Conservation (phyloP, 2,797 vertebrate species). For the Pipistrellus nathusii region DNA sequence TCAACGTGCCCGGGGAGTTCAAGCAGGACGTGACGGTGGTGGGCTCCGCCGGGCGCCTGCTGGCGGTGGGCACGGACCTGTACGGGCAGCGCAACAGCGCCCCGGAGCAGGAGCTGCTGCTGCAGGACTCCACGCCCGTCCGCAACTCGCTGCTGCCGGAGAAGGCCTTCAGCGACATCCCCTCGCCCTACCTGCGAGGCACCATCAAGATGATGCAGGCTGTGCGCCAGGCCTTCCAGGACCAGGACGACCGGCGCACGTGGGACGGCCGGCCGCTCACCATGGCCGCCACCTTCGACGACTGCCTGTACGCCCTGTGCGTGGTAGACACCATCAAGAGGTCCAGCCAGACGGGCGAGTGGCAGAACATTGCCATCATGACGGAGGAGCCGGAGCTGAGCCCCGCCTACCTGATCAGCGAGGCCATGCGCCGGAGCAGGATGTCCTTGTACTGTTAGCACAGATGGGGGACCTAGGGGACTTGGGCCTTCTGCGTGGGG, state of each 20-base stretch:
- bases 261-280: conserved; percentile 98
- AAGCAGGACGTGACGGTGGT: conserved; percentile 96
- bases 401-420: conserved; percentile 97
- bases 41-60: conserved; percentile 94
- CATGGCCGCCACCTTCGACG: conserved; percentile 98
- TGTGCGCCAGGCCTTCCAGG: conserved; percentile 96
- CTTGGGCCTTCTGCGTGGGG: neutral
- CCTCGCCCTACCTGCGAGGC: conserved; percentile 95
- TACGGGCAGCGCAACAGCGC: conserved; percentile 96
- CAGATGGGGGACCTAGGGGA: neutral
- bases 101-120: conserved; percentile 92
- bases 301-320: conserved; percentile 97
- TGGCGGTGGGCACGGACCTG: conserved; percentile 93
- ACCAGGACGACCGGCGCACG: conserved; percentile 97
- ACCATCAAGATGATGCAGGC: conserved; percentile 99
- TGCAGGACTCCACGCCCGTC: conserved; percentile 94
- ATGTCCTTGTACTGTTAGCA: conserved; percentile 98
- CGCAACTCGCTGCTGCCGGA: conserved; percentile 95
- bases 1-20: conserved; percentile 97
- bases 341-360: conserved; percentile 97
- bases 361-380: conserved; percentile 99
- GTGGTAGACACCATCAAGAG: conserved; percentile 99
- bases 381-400: conserved; percentile 98
- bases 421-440: conserved; percentile 97
- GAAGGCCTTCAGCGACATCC: conserved; percentile 98